Conservation (phyloP, 2,888 invertebrate species). For the Poecilobothrus nobilitatus region DNA sequence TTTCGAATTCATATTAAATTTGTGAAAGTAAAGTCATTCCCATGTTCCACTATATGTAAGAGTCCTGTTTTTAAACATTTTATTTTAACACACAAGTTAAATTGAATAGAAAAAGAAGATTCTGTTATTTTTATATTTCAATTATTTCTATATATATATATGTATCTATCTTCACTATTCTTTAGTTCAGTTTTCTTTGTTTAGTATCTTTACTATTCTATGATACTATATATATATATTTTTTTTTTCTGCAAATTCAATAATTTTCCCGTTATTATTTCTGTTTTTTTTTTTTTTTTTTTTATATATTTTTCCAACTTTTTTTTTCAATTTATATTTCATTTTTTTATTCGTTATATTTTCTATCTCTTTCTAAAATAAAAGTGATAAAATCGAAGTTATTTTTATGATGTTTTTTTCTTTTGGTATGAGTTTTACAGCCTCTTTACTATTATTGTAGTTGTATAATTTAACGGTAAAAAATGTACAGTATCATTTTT, state of each 20-base stretch:
- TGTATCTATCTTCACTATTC: no score
- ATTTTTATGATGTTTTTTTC: neutral
- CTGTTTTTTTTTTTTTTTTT: neutral
- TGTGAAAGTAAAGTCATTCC: neutral
- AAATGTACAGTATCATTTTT: neutral
- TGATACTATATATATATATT: no score
- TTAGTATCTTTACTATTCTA: no score
- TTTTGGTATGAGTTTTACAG: neutral
- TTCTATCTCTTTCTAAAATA: neutral
- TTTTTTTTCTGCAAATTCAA: neutral
- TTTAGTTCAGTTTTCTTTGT: no score
- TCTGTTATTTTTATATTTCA: no score
- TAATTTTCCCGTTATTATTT: neutral
- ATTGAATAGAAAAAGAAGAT: neutral
- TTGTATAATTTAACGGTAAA: neutral
- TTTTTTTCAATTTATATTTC: neutral
- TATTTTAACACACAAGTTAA: neutral
- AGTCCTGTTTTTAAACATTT: neutral
- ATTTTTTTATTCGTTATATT: neutral
- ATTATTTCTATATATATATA: no score
- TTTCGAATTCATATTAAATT: neutral
- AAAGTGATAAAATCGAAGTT: slow-evolving; percentile 1
- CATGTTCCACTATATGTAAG: neutral
- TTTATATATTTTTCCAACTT: neutral
- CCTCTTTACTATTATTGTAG: neutral